These are phyloP conservation scores for Esox lucius DNA, from an alignment of 2,797 vertebrate species.

Conservation along the genomic window DNA sequence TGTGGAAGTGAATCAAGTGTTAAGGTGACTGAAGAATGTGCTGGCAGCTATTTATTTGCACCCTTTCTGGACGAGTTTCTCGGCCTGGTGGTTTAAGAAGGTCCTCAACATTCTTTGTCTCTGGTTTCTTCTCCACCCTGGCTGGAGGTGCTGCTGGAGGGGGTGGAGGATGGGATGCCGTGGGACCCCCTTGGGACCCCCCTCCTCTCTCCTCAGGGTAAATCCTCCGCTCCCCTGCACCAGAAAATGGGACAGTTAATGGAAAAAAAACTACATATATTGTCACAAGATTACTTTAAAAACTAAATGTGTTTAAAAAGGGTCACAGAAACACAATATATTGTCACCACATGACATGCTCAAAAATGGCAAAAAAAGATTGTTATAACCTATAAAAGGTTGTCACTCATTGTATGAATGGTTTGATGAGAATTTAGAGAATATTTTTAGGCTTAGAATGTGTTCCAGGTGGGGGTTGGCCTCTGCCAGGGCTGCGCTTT, in stretches of 20 bases:
- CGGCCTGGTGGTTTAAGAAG: slow-evolving; percentile 94
- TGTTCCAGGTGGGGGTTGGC: no score
- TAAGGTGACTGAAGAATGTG: not conserved
- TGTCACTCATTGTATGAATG: no score
- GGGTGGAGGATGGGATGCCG: slow-evolving; percentile 73
- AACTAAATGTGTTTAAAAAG: no score
- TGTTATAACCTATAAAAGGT: no score
- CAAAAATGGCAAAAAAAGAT: no score
- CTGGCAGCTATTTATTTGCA: slow-evolving; percentile 53
- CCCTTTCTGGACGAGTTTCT: slow-evolving; percentile 89
- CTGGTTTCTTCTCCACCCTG: slow-evolving; percentile 92
- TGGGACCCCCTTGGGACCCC: slow-evolving; percentile 65
- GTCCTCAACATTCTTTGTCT: slow-evolving; percentile 96
- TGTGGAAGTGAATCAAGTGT: not conserved
- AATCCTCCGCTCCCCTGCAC: slow-evolving; percentile 85
- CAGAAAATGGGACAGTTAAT: slow-evolving; percentile 14
- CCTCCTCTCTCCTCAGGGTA: slow-evolving; percentile 85
- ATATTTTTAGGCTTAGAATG: no score
- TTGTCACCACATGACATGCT: no score
- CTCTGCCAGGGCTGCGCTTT: no score
- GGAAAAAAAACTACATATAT: not conserved
- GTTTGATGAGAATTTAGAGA: no score
- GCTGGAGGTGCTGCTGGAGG: slow-evolving; percentile 79
- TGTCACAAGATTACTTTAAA: no score
- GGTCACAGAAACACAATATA: no score